These are phyloP conservation scores for Drosophila villosipedis DNA, from an alignment of 2,888 invertebrate genomes.

Conservation along the genomic window DNA sequence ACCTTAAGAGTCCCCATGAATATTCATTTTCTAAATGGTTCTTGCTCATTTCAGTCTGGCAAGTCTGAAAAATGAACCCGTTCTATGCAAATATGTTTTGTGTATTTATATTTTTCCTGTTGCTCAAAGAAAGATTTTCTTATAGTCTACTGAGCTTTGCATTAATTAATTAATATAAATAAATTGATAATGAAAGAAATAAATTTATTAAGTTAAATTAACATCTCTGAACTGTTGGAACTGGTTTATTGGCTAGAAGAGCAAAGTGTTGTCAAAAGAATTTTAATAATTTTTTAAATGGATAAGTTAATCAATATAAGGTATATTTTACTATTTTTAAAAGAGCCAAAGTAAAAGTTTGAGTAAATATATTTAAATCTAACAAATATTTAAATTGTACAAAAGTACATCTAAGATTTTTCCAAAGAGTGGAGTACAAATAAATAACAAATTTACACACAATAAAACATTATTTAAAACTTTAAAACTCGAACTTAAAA, in stretches of 20 bases:
- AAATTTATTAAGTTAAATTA: not conserved
- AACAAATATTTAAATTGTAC: not conserved
- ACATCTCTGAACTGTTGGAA: no score
- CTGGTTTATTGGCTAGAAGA: no score
- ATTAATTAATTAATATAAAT: not conserved
- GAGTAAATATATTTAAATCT: not conserved
- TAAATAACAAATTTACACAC: not conserved
- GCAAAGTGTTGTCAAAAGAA: not conserved
- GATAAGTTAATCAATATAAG: not conserved
- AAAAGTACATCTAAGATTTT: not conserved
- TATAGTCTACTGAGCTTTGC: not conserved
- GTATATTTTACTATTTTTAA: not conserved
- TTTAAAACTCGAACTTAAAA: not conserved
- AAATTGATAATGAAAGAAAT: not conserved
- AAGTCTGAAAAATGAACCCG: not conserved
- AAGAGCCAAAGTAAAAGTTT: not conserved
- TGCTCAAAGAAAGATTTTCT: not conserved
- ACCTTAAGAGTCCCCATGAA: slow-evolving; percentile 37
- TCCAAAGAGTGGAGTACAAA: not conserved
- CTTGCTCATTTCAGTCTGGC: slow-evolving; percentile 17
- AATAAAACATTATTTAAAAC: not conserved
- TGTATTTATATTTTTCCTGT: not conserved
- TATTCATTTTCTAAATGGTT: slow-evolving; percentile 53
- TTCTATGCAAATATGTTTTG: not conserved
- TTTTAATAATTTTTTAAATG: not conserved